Evolutionary conservation across 2,797 vertebrate species (phyloP).

Genomic region (Lindbergichthys nudifrons): DNA sequence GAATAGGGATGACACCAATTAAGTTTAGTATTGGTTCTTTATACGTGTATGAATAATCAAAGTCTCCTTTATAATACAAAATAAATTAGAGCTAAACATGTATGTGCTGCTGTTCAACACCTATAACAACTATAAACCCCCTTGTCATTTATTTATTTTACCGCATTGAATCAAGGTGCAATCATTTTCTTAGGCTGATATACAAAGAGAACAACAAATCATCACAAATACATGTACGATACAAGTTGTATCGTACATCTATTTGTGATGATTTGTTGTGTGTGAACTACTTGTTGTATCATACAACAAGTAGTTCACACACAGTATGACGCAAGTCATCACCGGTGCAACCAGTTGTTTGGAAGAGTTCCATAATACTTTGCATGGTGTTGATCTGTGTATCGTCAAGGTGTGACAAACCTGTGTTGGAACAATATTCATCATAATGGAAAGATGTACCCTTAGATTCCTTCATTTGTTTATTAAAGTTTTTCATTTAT

Average conservation of each 20-base stretch:
- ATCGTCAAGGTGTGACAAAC: not conserved
- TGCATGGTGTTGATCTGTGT: not conserved
- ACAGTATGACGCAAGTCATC: not conserved
- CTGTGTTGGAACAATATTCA: not conserved
- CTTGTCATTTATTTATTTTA: not conserved
- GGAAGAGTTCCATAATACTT: not conserved
- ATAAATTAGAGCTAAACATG: constrained; percentile 1
- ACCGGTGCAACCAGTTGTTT: constrained; percentile 7
- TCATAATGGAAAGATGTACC: not conserved
- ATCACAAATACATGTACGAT: not conserved
- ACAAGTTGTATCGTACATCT: no score
- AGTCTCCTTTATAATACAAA: not conserved
- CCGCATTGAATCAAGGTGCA: not conserved
- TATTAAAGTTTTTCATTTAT: not conserved
- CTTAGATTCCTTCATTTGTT: not conserved
- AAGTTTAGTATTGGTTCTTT: constrained; percentile 10
- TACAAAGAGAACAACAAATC: not conserved
- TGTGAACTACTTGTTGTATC: no score
- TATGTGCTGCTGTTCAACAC: not conserved
- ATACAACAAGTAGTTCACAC: not conserved
- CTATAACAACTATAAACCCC: not conserved
- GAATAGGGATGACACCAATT: constrained; percentile 42
- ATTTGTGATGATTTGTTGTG: no score
- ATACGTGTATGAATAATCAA: constrained; percentile 25
- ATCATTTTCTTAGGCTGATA: not conserved